A percentile compares a stretch with the other conserved stretches of the same genome.
These are phyloP conservation scores for Pungitius pungitius DNA, from an alignment of 2,113 vertebrate species.

Conservation along the genomic window DNA sequence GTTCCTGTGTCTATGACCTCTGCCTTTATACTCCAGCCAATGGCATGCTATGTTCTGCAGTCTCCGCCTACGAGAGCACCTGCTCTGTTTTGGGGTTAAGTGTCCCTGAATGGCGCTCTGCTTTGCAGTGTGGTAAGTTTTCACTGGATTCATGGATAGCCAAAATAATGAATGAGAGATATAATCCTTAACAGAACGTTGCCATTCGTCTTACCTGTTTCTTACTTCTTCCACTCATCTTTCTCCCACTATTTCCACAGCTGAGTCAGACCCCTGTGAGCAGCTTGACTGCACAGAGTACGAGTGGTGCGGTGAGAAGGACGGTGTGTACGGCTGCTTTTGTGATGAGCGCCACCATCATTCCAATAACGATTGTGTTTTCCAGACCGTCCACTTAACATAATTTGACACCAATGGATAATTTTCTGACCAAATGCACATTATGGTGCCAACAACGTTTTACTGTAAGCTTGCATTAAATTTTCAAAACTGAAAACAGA, in stretches of 20 bases:
- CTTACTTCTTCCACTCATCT: background rate
- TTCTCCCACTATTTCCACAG: constrained; percentile 27
- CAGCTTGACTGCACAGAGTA: constrained; percentile 64
- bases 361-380: constrained; percentile 33
- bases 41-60: constrained; percentile 60
- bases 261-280: constrained; percentile 62
- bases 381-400: no score
- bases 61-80: constrained; percentile 64
- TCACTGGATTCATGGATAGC: background rate
- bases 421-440: no score
- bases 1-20: constrained; percentile 67
- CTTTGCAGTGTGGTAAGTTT: constrained; percentile 63
- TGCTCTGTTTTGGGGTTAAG: constrained; percentile 42
- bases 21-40: constrained; percentile 64
- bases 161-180: background rate
- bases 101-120: constrained; percentile 58
- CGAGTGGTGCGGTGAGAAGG: constrained; percentile 75
- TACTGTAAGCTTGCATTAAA: no score
- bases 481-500: no score
- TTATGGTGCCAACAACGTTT: no score
- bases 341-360: constrained; percentile 63
- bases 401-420: no score
- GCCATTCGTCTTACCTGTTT: background rate
- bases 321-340: constrained; percentile 74
- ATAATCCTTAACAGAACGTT: background rate